Evolutionary conservation across 2,888 invertebrate genomes (phyloP), one percentile per base, ranked within the genome.

Genomic region (Lepidochitona cinerea): DNA sequence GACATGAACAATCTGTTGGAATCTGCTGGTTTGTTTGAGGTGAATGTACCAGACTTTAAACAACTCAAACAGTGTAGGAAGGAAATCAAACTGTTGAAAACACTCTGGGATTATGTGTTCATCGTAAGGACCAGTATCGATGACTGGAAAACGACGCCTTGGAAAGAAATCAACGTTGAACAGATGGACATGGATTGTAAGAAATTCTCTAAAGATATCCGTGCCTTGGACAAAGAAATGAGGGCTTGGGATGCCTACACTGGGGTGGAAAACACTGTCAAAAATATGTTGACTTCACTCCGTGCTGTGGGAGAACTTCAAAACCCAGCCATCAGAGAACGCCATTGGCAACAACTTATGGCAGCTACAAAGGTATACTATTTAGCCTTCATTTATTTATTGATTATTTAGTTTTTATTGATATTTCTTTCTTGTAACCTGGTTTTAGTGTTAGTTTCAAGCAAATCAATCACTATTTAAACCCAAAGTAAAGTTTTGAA

Each of bases 131-230:
- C 96, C 3, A 95, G 96, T 87, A 96, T 98, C 69, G 96, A 97
- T 86, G 97, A 97, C 88, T 98, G 98, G 98, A 98, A 98, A 91
- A 97, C 96, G 0, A 98, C 98, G 0, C 96, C 96, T 0, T 98
- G 98, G 98, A 93, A 96, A 73, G 96, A 97, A 90, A 97, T 98
- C 76, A 97, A 98, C 88, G 97, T 98, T 53, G 98, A 98, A 91
- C 97, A 97, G 87, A 98, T 98, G 97, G 98, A 98, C 88, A 96
- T 98, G 83, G 98, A 98, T 91, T 98, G 98, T 91, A 98, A 98
- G 90, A 97, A 97, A 89, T 98, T 98, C 91, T 96, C 97, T 1
- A 98, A 98, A 91, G 89, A 89, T 75, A 88, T 91, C 77, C 83
- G 88, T 18, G 83, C 95, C 70, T 90, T 98, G 84, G 98, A 98